Evolutionary conservation across 1,140 invertebrate species (phyloP).

Genomic region (Daktulosphaira vitifoliae): DNA sequence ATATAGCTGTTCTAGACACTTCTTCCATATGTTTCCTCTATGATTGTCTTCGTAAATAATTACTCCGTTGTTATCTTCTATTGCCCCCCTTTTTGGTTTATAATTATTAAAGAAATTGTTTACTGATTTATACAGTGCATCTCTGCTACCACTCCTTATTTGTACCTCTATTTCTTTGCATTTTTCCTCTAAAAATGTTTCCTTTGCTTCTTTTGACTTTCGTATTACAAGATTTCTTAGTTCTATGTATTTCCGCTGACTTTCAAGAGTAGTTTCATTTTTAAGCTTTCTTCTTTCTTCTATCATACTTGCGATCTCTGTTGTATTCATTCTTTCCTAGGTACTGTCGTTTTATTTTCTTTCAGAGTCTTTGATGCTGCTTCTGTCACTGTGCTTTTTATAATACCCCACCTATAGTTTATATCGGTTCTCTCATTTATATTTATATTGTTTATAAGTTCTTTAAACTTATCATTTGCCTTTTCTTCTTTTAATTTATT

Average conservation of each 20-base stretch:
- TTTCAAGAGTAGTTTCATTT: constrained; percentile 16
- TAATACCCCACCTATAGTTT: too few relatives aligned
- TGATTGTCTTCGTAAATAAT: not conserved
- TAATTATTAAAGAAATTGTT: constrained; percentile 8
- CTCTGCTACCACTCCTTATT: not conserved
- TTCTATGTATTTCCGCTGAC: constrained; percentile 12
- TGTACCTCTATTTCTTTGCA: constrained; percentile 11
- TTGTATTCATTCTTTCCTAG: too few relatives aligned
- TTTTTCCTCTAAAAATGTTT: not conserved
- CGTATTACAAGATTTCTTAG: constrained; percentile 22
- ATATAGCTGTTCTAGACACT: too few relatives aligned
- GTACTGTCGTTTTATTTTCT: too few relatives aligned
- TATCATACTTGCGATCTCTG: constrained; percentile 25
- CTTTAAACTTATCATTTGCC: too few relatives aligned
- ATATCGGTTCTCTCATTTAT: too few relatives aligned
- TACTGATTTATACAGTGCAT: constrained; percentile 1
- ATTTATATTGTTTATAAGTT: too few relatives aligned
- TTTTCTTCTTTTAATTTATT: too few relatives aligned
- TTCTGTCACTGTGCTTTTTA: too few relatives aligned
- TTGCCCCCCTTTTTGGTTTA: not conserved
- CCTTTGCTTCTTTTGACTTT: constrained; percentile 20
- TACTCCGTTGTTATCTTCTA: constrained; percentile 1
- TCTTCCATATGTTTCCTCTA: too few relatives aligned
- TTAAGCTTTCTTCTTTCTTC: constrained; percentile 10
- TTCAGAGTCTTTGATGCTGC: too few relatives aligned